Base-by-base conservation (phyloP, 2,888 invertebrate genomes). In the Frankliniella fusca region DNA sequence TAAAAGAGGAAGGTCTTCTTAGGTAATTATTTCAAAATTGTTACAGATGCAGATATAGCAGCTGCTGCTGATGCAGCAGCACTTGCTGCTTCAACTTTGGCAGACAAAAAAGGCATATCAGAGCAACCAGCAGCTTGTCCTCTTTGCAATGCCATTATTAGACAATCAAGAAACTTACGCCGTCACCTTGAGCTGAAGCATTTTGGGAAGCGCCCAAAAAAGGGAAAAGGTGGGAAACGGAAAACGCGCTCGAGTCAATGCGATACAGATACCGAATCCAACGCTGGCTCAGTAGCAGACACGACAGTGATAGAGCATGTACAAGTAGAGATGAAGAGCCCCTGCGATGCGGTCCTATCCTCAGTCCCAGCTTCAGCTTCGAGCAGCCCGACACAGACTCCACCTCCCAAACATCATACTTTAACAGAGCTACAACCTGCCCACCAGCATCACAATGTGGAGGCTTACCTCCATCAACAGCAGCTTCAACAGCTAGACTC, bases 71-170 rank as follows among this genome's bases (percentile, higher is more conserved):
- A 76, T 27, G 70, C 70, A 27, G 70, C 70, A 11, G 70, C 70
- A 10, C 48, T 54, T 28, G 48, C 49, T 11, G 18, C 80, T 50
- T 48, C 50, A 82, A 23, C 23, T 28, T 61, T 83, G 82, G 83
- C 82, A 23, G 38, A 80, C 28, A 85, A 85, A 82, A 84, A 84
- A 80, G 83, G 84, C n/a, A 82, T 85, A 23, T 91, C 91, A 18
- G 91, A 91, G 86, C 91, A 91, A 87, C 91, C 91, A 61, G 91
- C 91, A 38, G 89, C 90, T 80, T 91, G 91, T 87, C 91, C 91
- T 48, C 88, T 91, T 50, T 92, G 91, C 84, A 91, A 91, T 84
- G 90, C 91, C 81, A 90, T 91, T 81, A 88, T 92, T 61, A 88
- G 91, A 83, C 91, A 92, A 86, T 91, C 91, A 9, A 88, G 92